These are phyloP conservation scores for Hydrolagus colliei DNA, from an alignment of 2,797 vertebrate species.

Conservation along the genomic window DNA sequence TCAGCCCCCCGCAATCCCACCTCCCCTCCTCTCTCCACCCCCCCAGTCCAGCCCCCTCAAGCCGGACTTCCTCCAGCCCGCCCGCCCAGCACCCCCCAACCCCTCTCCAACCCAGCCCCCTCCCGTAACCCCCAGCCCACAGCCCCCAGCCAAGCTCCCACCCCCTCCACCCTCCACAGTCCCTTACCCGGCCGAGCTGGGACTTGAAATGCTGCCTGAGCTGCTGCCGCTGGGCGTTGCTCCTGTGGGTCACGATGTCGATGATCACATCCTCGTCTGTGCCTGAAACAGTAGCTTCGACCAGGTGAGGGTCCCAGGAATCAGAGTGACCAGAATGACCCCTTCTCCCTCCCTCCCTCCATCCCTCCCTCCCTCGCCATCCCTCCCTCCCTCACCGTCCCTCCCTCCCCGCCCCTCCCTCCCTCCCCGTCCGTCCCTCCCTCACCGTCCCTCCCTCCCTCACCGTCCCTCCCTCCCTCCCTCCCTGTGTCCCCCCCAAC, in stretches of 20 bases:
- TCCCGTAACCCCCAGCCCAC: too few relatives aligned
- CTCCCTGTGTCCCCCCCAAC: neutral
- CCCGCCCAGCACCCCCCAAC: too few relatives aligned
- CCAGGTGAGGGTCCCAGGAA: neutral
- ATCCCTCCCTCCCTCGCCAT: neutral
- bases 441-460: too few relatives aligned
- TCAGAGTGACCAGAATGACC: neutral
- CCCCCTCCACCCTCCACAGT: too few relatives aligned
- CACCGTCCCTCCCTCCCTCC: too few relatives aligned
- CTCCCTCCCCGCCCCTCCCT: too few relatives aligned
- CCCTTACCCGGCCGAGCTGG: slow-evolving; percentile 77
- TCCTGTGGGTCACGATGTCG: slow-evolving; percentile 76
- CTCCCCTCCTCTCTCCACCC: neutral
- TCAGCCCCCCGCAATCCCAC: neutral
- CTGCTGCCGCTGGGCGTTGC: slow-evolving; percentile 82
- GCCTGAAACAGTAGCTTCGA: slow-evolving; percentile 53
- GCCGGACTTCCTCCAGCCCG: neutral
- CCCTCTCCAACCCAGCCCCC: too few relatives aligned
- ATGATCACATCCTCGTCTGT: slow-evolving; percentile 86
- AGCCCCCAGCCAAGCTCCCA: too few relatives aligned
- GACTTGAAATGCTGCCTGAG: slow-evolving; percentile 87
- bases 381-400: too few relatives aligned
- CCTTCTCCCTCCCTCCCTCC: neutral
- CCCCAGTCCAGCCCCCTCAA: neutral
- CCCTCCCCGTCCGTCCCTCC: too few relatives aligned